Base-by-base conservation (phyloP, 1,140 invertebrate genomes). In the Polypedilum pembai region DNA sequence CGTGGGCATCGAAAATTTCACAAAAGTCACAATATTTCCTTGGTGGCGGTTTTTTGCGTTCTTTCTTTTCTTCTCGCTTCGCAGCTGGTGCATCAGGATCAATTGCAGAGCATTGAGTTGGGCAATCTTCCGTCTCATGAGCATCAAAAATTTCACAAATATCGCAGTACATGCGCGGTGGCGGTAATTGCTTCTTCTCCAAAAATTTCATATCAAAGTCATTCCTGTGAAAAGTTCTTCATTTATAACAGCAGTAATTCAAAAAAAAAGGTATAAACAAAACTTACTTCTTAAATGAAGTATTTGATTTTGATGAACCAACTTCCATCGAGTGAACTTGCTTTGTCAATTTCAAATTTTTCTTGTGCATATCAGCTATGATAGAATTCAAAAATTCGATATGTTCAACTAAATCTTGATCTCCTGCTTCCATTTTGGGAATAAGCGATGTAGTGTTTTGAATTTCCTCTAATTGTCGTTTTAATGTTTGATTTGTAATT, bases 101-200 rank as follows among this genome's bases (percentile, higher is more conserved):
- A 63, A 83, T 81, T 74, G 89, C 88, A 75, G 87, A 87, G 8
- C 88, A 88, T 84, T 98, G 96, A 17, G 88, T 85, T 17, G 95
- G 95, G 84, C 96, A 98, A 82, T 98, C 96, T 82, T 98, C 95
- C 0, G 96, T 98, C 80, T 98, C 96, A 80, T 99, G 97, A 74
- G 90, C 84, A 85, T 98, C 96, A 85, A 98, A 98, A 80, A 90
- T 86, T 84, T 98, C 96, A 83, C 96, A 98, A 78, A 98, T 98
- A 86, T 98, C 96, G 86, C 96, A 98, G 84, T 94, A 98, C 77
- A 95, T 83, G 66, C 96, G 88, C 24, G 92, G 91, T 18, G 92
- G 85, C 5, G 87, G 83, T 74, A 33, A 33, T 33, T 83, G 79
- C 4, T 79, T 77, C 41, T 79, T 82, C 41, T 76, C 75, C 18